Conservation (phyloP, 1,140 invertebrate genomes). For the Heliconius nattereri region DNA sequence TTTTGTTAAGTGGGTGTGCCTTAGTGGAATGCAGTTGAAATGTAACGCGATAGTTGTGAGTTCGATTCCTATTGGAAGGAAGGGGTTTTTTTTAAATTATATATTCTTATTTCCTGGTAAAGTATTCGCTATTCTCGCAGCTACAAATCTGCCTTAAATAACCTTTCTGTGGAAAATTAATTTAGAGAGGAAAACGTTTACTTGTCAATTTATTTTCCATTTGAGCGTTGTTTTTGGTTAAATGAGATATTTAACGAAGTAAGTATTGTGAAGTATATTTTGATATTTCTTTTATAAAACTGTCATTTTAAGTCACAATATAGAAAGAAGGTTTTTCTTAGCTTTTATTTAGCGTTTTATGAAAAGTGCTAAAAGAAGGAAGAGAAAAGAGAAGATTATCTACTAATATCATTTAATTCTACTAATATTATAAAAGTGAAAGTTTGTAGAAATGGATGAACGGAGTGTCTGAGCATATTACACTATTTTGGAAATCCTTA, state of each 20-base stretch:
- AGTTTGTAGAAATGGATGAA: too few species aligned
- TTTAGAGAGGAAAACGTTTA: background rate
- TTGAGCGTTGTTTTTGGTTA: background rate
- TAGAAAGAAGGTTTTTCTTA: too few species aligned
- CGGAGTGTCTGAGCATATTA: too few species aligned
- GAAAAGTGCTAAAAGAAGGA: too few species aligned
- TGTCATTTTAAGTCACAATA: background rate
- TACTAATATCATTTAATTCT: too few species aligned
- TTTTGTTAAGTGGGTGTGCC: background rate
- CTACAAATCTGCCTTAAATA: background rate
- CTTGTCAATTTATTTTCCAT: conserved; percentile 3
- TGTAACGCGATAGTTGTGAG: background rate
- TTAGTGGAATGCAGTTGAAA: too few species aligned
- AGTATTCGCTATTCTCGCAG: too few species aligned
- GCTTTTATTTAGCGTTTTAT: too few species aligned
- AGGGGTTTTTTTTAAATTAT: background rate
- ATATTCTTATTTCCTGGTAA: background rate
- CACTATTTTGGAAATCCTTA: too few species aligned
- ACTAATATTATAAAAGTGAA: too few species aligned
- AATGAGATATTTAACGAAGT: background rate
- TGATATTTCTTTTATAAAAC: background rate
- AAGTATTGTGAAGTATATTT: background rate
- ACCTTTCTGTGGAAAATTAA: background rate
- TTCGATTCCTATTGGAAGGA: background rate
- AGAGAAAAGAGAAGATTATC: too few species aligned